A percentile compares a stretch with the other conserved stretches of the same genome.
Conservation (phyloP, 2,888 invertebrate genomes). For the Amiota communis region DNA sequence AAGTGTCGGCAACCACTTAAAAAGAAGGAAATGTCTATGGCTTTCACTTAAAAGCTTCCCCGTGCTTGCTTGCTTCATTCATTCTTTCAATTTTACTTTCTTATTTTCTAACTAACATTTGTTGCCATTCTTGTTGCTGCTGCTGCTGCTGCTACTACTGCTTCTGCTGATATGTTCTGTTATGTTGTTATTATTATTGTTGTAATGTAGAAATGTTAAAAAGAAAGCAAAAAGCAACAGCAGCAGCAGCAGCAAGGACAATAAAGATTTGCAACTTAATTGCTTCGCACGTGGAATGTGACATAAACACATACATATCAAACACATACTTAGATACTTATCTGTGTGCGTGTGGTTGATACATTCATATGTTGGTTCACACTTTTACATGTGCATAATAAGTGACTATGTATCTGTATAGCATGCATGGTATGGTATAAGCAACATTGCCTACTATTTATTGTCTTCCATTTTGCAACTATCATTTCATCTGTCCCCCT, state of each 20-base stretch:
- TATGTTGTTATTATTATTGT: neutral
- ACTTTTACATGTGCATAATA: neutral
- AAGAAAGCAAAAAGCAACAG: constrained; percentile 11
- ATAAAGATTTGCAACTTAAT: constrained; percentile 59
- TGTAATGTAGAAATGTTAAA: constrained; percentile 33
- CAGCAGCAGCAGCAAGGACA: constrained; percentile 50
- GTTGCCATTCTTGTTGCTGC: constrained; percentile 1
- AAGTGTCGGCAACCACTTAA: constrained; percentile 9
- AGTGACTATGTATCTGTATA: neutral
- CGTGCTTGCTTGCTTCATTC: constrained; percentile 1
- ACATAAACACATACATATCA: neutral
- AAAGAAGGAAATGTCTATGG: constrained; percentile 15
- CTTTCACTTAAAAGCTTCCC: neutral
- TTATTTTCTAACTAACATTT: too few relatives aligned
- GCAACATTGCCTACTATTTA: neutral
- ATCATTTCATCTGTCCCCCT: too few relatives aligned
- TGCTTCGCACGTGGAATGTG: constrained; percentile 47
- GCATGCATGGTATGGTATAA: too few relatives aligned
- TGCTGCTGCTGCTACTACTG: constrained; percentile 31
- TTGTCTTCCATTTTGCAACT: neutral
- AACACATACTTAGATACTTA: neutral
- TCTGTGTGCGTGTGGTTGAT: neutral
- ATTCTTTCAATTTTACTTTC: too few relatives aligned
- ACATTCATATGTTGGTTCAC: neutral
- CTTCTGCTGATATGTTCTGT: constrained; percentile 27